Percentiles rank a stretch among this genome's conserved stretches.
Conservation (phyloP, 2,888 invertebrate genomes). For the Tanypteryx hageni region DNA sequence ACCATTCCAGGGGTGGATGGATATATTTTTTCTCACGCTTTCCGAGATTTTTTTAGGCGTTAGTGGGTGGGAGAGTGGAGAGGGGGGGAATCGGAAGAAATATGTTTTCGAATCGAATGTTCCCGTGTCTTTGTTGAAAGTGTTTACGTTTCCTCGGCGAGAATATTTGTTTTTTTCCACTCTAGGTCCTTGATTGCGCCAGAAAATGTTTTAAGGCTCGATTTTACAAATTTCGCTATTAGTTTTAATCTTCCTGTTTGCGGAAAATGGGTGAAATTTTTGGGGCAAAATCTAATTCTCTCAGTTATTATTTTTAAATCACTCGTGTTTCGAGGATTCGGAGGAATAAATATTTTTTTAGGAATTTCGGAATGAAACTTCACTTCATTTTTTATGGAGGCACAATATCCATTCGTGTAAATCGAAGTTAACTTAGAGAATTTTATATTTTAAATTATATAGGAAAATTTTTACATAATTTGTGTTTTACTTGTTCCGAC, state of each 20-base stretch:
- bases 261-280: neutral
- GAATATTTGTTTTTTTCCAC: conserved; percentile 10
- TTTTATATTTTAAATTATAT: too few relatives aligned
- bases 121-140: conserved; percentile 12
- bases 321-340: too few relatives aligned
- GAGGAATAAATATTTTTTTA: too few relatives aligned
- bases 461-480: too few relatives aligned
- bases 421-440: too few relatives aligned
- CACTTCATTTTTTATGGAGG: too few relatives aligned
- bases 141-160: neutral
- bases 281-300: too few relatives aligned
- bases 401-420: too few relatives aligned
- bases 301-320: too few relatives aligned
- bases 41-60: neutral
- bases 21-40: conserved; percentile 6
- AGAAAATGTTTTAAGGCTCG: neutral
- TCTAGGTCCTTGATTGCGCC: neutral
- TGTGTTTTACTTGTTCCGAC: too few relatives aligned
- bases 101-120: conserved; percentile 26
- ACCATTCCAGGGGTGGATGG: neutral
- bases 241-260: conserved; percentile 16
- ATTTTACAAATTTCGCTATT: conserved; percentile 14
- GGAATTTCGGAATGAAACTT: too few relatives aligned
- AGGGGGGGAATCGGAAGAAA: conserved; percentile 8
- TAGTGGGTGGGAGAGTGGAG: neutral